Evolutionary conservation across 2,888 invertebrate species (phyloP), one percentile per base, ranked within the genome.

Genomic region (Orchesellides sinensis): DNA sequence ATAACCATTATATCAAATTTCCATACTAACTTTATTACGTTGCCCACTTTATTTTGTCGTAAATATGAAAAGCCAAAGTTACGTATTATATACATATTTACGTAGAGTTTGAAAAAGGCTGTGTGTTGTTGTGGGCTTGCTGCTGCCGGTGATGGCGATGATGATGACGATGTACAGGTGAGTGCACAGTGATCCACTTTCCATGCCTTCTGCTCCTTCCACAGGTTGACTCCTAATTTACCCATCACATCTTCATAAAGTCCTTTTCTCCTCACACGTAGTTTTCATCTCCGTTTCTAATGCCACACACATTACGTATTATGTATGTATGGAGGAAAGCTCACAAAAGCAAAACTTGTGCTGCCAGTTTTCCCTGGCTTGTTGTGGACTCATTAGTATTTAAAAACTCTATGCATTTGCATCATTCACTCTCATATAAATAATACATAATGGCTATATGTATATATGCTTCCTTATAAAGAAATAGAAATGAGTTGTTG

Each of bases 151-250:
- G n/a, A n/a, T n/a, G n/a, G n/a, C n/a, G n/a, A n/a, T n/a, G n/a
- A n/a, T n/a, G n/a, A n/a, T n/a, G n/a, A n/a, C n/a, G n/a, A n/a
- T 35, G 35, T 12, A 35, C 35, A 35, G 35, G 35, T 35, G 35
- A 35, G 35, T 35, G 35, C 5, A n/a, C 5, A 35, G 12, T 8
- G 35, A 5, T 35, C 12, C 49, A 49, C 19, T 19, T 17, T 19
- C 19, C 17, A 2, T 27, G 32, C 27, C 59, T 29, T 27, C n/a
- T n/a, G n/a, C n/a, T n/a, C n/a, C 59, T 59, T 59, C 59, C 59
- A 59, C 59, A 59, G 59, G 59, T 59, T 59, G 59, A 59, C 27
- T 59, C 6, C 32, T 59, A 59, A 59, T 59, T 59, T 49, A n/a
- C 49, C 49, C 49, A 49, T 49, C 49, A 49, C 49, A 8, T 21